These are phyloP conservation scores for Atta colombica DNA, from an alignment of 1,140 invertebrate genomes.

Conservation along the genomic window DNA sequence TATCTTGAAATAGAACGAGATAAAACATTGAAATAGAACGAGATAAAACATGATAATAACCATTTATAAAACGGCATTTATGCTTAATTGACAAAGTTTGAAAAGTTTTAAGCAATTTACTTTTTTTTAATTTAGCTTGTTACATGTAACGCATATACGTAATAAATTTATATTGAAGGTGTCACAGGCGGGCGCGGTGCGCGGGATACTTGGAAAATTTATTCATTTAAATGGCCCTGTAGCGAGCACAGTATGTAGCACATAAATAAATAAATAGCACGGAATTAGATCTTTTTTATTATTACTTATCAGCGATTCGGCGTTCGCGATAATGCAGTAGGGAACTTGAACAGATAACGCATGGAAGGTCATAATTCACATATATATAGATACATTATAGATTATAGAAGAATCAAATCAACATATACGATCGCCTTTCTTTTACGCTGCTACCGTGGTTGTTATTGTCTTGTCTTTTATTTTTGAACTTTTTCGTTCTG, in stretches of 20 bases:
- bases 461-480: slow-evolving; percentile 29
- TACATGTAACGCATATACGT: background rate
- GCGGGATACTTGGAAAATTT: background rate
- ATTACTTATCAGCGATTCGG: slow-evolving; percentile 65
- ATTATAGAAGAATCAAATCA: slow-evolving; percentile 62
- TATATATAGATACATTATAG: slow-evolving; percentile 44
- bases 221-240: slow-evolving; percentile 34
- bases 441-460: background rate
- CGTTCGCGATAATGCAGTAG: slow-evolving; percentile 61
- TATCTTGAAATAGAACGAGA: background rate
- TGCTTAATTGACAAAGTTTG: background rate
- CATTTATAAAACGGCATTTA: background rate
- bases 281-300: slow-evolving; percentile 44
- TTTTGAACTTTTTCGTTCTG: slow-evolving; percentile 57
- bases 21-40: background rate
- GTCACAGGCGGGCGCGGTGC: background rate
- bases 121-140: background rate
- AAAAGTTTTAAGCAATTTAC: background rate
- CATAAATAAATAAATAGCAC: background rate
- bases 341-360: slow-evolving; percentile 63
- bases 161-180: background rate
- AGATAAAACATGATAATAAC: background rate
- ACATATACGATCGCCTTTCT: slow-evolving; percentile 51
- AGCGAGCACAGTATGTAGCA: background rate
- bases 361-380: slow-evolving; percentile 56